Percentiles rank a stretch among this genome's conserved stretches.
Conservation (phyloP, 2,888 invertebrate genomes). For the Catocala fraxini region DNA sequence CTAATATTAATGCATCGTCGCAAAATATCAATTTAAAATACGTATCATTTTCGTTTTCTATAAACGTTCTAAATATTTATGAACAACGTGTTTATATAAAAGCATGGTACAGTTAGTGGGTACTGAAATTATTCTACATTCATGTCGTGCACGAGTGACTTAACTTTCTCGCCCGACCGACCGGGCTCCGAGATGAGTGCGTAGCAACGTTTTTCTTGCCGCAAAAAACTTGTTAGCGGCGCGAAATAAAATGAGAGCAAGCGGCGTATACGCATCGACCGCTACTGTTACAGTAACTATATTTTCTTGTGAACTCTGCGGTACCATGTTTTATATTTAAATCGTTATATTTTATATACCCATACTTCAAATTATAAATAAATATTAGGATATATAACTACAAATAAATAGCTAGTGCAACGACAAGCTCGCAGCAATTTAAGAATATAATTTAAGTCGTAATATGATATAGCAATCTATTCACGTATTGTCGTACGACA, state of each 20-base stretch:
- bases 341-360: too few species aligned
- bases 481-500: too few species aligned
- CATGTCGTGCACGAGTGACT: slow-evolving; percentile 60
- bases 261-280: slow-evolving; percentile 45
- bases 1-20: too few species aligned
- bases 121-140: slow-evolving; percentile 56
- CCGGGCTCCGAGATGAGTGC: slow-evolving; percentile 57
- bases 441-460: too few species aligned
- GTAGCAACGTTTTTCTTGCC: slow-evolving; percentile 64
- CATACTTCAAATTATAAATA: too few species aligned
- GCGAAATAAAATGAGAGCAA: slow-evolving; percentile 65
- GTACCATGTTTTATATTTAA: too few species aligned
- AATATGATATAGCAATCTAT: too few species aligned
- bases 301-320: slow-evolving; percentile 4
- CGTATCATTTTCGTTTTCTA: slow-evolving; percentile 16
- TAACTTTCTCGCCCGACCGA: slow-evolving; percentile 67
- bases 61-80: slow-evolving; percentile 17
- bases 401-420: too few species aligned
- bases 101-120: slow-evolving; percentile 16
- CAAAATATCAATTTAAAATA: background rate
- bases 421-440: too few species aligned
- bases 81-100: slow-evolving; percentile 18
- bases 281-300: slow-evolving; percentile 5
- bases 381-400: too few species aligned
- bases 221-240: slow-evolving; percentile 72